phyloP scores from a whole-genome alignment of 2,797 vertebrate genomes.

The Hirundo rustica region DNA sequence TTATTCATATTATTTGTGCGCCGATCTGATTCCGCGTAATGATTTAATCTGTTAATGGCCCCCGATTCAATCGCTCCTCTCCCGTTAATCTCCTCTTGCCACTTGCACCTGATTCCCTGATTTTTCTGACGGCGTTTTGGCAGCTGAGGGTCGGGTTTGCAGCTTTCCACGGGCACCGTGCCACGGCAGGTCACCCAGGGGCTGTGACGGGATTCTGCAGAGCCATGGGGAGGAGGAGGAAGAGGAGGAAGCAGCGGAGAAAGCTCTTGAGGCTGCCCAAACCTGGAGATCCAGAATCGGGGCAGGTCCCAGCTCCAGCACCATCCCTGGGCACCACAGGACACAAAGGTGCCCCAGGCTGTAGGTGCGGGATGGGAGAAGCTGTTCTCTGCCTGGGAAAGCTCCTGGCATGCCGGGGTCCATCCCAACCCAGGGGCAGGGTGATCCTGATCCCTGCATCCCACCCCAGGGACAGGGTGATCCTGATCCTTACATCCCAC shows the following conservation, averaged over 20 bases:
- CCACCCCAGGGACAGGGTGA: too few relatives aligned
- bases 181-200: background rate
- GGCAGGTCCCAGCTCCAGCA: background rate
- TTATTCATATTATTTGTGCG: conserved; percentile 36
- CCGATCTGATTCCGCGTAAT: conserved; percentile 33
- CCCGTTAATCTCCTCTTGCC: background rate
- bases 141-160: background rate
- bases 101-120: conserved; percentile 18
- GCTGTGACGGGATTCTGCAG: accelerated
- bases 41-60: conserved; percentile 64
- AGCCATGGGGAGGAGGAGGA: background rate
- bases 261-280: background rate
- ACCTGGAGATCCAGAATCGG: accelerated
- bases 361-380: background rate
- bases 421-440: too few relatives aligned
- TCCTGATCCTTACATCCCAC: accelerated
- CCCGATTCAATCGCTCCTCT: conserved; percentile 33
- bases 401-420: background rate
- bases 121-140: conserved; percentile 16
- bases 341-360: background rate
- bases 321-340: accelerated
- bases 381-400: background rate
- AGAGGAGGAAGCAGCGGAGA: background rate
- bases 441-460: background rate
- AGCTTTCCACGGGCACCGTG: background rate